phyloP scores from a whole-genome alignment of 92 coral and sea anemone species.

The Paragorgia papillata region DNA sequence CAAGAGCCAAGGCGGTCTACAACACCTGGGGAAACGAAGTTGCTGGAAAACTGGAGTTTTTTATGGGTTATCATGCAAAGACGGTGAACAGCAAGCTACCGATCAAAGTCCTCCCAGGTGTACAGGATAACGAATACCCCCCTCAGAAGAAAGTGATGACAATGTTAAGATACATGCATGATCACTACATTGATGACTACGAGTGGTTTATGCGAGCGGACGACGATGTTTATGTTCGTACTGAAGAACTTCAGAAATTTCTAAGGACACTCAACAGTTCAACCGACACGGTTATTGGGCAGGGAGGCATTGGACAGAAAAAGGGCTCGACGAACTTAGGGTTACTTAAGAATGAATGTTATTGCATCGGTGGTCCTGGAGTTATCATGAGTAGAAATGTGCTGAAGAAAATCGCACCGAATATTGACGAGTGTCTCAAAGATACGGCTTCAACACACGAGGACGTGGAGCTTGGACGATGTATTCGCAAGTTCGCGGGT shows the following conservation, averaged over 20 bases:
- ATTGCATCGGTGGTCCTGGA: conserved; percentile 97
- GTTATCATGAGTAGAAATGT: conserved; percentile 85
- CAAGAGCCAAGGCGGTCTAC: conserved; percentile 86
- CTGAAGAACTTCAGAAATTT: conserved; percentile 71
- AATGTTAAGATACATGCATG: conserved; percentile 95
- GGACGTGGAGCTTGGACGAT: conserved; percentile 94
- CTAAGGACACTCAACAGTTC: conserved; percentile 83
- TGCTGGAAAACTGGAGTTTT: conserved; percentile 80
- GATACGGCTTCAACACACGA: conserved; percentile 78
- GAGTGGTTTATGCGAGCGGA: conserved; percentile 99
- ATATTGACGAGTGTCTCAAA: conserved; percentile 78
- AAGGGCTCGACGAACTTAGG: conserved; percentile 68
- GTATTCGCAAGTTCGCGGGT: conserved; percentile 86
- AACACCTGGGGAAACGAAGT: conserved; percentile 86
- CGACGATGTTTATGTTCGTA: conserved; percentile 89
- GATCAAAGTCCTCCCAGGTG: conserved; percentile 75
- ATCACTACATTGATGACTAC: conserved; percentile 82
- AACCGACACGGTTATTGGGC: conserved; percentile 83
- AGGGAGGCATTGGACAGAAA: conserved; percentile 83
- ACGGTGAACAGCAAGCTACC: conserved; percentile 55
- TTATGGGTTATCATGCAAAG: conserved; percentile 54
- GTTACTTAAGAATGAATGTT: conserved; percentile 76
- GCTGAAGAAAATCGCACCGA: conserved; percentile 78
- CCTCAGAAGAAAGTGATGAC: conserved; percentile 91
- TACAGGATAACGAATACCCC: conserved; percentile 87